Conservation (phyloP, 1,140 invertebrate genomes). For the Bombus ignitus region DNA sequence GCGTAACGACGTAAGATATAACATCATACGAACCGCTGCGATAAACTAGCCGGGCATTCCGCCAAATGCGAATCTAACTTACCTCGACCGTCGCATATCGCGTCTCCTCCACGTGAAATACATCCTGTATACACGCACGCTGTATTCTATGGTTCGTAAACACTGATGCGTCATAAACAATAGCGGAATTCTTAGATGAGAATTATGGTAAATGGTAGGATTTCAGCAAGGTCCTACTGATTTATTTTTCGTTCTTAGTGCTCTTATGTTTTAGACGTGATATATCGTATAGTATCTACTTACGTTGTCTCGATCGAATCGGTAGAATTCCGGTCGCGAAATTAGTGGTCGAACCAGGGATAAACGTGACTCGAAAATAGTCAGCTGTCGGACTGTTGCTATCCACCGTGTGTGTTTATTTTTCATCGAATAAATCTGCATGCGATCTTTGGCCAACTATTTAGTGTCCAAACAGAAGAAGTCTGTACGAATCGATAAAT, state of each 20-base stretch:
- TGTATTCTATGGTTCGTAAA: constrained; percentile 18
- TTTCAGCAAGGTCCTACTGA: too few relatives aligned
- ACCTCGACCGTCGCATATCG: not conserved
- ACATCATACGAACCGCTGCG: not conserved
- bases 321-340: not conserved
- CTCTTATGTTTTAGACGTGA: too few relatives aligned
- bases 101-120: not conserved
- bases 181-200: not conserved
- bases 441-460: constrained; percentile 9
- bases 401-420: constrained; percentile 4
- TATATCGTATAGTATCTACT: too few relatives aligned
- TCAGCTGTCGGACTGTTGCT: not conserved
- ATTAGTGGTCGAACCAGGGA: constrained; percentile 1
- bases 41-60: not conserved
- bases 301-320: too few relatives aligned
- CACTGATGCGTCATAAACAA: not conserved
- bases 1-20: not conserved
- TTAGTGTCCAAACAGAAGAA: not conserved
- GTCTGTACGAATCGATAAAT: not conserved
- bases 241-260: too few relatives aligned
- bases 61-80: constrained; percentile 26
- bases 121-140: too few relatives aligned
- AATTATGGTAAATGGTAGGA: too few relatives aligned
- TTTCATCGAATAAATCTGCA: constrained; percentile 20
- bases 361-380: constrained; percentile 15